Percentiles rank a stretch among this genome's conserved stretches.
phyloP scores from a whole-genome alignment of 92 coral and sea anemone genomes.

The Palythoa heliodiscus region DNA sequence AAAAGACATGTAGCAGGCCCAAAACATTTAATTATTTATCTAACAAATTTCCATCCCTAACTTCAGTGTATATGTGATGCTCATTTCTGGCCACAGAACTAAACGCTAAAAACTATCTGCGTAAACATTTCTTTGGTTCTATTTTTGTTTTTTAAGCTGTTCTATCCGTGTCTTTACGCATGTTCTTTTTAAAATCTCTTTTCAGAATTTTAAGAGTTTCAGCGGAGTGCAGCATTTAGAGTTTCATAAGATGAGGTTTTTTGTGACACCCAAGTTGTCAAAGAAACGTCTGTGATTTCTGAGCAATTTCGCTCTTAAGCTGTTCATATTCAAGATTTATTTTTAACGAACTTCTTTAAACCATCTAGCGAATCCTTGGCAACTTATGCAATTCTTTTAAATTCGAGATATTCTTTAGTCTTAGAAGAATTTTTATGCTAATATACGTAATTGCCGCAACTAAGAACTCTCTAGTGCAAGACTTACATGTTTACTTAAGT shows the following conservation, averaged over 20 bases:
- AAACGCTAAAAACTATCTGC: neutral
- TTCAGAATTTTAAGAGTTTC: conserved; percentile 25
- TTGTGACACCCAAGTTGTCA: conserved; percentile 47
- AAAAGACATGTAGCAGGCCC: conserved; percentile 40
- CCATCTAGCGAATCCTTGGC: conserved; percentile 17
- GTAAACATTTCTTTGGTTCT: neutral
- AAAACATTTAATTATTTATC: conserved; percentile 78
- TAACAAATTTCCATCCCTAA: conserved; percentile 60
- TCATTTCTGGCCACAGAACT: conserved; percentile 45
- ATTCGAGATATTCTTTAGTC: conserved; percentile 61
- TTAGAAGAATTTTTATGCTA: conserved; percentile 66
- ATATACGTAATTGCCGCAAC: conserved; percentile 77
- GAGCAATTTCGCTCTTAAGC: conserved; percentile 55
- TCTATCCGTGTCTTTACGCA: conserved; percentile 19
- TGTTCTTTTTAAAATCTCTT: conserved; percentile 32
- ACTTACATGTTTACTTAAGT: conserved; percentile 67
- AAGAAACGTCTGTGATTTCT: conserved; percentile 49
- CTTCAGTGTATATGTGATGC: conserved; percentile 55
- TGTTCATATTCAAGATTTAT: conserved; percentile 49
- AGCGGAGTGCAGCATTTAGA: conserved; percentile 25
- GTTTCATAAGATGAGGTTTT: conserved; percentile 41
- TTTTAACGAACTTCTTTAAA: conserved; percentile 43
- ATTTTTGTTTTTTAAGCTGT: conserved; percentile 11
- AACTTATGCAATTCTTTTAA: conserved; percentile 49
- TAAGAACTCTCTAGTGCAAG: conserved; percentile 60